phyloP scores from a whole-genome alignment of 2,113 vertebrate species.

The Panthera uncia region DNA sequence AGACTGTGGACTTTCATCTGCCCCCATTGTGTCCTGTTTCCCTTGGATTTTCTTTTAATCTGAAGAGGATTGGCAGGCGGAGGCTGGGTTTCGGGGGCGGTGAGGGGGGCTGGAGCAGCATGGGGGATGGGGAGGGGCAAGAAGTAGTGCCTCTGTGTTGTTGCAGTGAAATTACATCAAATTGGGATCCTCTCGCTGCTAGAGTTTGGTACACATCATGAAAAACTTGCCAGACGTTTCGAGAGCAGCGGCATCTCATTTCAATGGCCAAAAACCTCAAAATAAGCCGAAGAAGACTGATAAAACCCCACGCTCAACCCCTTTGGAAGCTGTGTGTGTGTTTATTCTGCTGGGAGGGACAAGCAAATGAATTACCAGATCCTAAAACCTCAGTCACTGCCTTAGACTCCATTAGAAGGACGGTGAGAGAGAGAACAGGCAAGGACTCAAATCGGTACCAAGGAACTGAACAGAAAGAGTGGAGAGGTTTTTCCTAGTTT shows the following conservation, averaged over 20 bases:
- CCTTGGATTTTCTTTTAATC: conserved; percentile 83
- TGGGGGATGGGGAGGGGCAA: conserved; percentile 45
- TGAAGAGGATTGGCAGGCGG: conserved; percentile 82
- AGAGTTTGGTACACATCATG: conserved; percentile 78
- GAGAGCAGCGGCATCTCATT: conserved; percentile 70
- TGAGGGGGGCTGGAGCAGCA: neutral
- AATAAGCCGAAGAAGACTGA: conserved; percentile 48
- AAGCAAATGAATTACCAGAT: conserved; percentile 9
- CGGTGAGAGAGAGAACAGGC: neutral
- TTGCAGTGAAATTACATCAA: conserved; percentile 65
- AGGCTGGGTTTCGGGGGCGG: neutral
- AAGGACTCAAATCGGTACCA: neutral
- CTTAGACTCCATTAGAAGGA: conserved; percentile 14
- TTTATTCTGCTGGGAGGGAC: conserved; percentile 43
- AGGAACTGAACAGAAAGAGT: neutral
- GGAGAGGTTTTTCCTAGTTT: neutral
- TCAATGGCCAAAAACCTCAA: conserved; percentile 66
- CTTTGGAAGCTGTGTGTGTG: conserved; percentile 40
- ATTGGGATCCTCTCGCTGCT: conserved; percentile 76
- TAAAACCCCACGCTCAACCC: neutral
- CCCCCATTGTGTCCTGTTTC: conserved; percentile 78
- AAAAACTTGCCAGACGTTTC: conserved; percentile 78
- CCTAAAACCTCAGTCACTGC: conserved; percentile 19
- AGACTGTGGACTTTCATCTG: conserved; percentile 81
- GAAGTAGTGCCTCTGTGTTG: conserved; percentile 23